Conservation (phyloP, 2,888 invertebrate genomes). For the Diplazon laetatorius region DNA sequence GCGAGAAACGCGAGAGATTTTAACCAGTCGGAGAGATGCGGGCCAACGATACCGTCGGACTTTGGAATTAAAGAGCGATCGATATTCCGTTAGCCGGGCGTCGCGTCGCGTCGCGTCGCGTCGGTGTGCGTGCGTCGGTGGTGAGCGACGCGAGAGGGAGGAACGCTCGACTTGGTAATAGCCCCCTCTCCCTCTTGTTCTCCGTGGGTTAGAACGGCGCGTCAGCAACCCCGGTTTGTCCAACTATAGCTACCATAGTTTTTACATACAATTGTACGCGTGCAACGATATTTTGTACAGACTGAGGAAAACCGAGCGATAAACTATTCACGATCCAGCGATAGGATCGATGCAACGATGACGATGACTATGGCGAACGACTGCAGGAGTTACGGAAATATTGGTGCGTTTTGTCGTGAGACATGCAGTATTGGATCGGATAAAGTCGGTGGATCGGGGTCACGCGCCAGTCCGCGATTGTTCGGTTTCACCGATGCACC, state of each 20-base stretch:
- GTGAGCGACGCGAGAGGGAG: slow-evolving; percentile 39
- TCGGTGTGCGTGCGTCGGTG: too few relatives aligned
- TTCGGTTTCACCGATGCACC: slow-evolving; percentile 43
- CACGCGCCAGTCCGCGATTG: slow-evolving; percentile 37
- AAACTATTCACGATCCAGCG: too few relatives aligned
- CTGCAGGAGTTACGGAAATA: slow-evolving; percentile 12
- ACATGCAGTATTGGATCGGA: slow-evolving; percentile 24
- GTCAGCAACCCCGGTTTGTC: slow-evolving; percentile 49
- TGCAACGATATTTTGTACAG: background rate
- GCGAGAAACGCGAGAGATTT: too few relatives aligned
- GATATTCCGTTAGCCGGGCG: slow-evolving; percentile 54
- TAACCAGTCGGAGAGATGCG: slow-evolving; percentile 44
- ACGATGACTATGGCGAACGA: too few relatives aligned
- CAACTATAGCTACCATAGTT: background rate
- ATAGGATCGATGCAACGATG: too few relatives aligned
- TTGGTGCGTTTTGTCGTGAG: background rate
- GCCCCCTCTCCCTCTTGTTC: slow-evolving; percentile 23
- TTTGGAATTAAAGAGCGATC: slow-evolving; percentile 64
- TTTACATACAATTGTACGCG: background rate
- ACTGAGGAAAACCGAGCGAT: background rate
- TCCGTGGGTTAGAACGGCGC: slow-evolving; percentile 43
- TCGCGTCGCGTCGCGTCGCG: too few relatives aligned
- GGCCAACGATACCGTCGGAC: slow-evolving; percentile 57
- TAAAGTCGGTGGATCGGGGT: slow-evolving; percentile 38
- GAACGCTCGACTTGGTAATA: slow-evolving; percentile 56